These are phyloP conservation scores for Colletes latitarsis DNA, from an alignment of 1,140 invertebrate genomes.

Conservation along the genomic window DNA sequence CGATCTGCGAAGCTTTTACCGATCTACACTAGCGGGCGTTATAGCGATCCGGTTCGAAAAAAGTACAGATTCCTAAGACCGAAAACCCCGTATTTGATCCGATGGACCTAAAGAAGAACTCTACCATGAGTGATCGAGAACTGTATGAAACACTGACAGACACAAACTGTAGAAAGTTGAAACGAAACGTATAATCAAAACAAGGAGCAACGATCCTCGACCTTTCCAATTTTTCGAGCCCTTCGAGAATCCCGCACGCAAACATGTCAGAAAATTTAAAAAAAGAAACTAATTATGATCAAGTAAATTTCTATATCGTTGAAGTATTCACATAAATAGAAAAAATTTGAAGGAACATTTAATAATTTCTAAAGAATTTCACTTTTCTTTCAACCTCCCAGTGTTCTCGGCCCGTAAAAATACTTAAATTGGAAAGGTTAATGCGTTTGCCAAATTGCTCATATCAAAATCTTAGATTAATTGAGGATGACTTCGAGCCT, in stretches of 20 bases:
- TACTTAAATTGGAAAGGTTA: conserved; percentile 70
- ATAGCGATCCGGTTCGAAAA: conserved; percentile 44
- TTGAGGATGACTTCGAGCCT: conserved; percentile 58
- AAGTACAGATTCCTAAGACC: conserved; percentile 59
- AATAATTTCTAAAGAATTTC: too few relatives aligned
- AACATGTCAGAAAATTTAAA: background rate
- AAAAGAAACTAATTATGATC: too few relatives aligned
- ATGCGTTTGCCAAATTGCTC: conserved; percentile 75
- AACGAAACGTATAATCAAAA: conserved; percentile 51
- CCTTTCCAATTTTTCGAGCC: conserved; percentile 66
- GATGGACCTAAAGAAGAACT: conserved; percentile 68
- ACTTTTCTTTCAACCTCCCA: too few relatives aligned
- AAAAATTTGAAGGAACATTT: too few relatives aligned
- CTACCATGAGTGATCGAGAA: conserved; percentile 68
- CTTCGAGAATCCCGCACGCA: conserved; percentile 3
- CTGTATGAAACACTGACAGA: conserved; percentile 54
- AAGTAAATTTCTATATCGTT: too few relatives aligned
- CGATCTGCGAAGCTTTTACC: conserved; percentile 79
- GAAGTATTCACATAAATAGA: background rate
- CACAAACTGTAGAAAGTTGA: conserved; percentile 43
- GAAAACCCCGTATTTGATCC: conserved; percentile 62
- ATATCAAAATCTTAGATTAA: conserved; percentile 74
- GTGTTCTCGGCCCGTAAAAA: background rate
- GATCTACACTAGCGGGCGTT: conserved; percentile 75
- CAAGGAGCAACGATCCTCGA: conserved; percentile 65